Evolutionary conservation across 2,113 vertebrate genomes (phyloP).

Genomic region (Aleadryas rufinucha): DNA sequence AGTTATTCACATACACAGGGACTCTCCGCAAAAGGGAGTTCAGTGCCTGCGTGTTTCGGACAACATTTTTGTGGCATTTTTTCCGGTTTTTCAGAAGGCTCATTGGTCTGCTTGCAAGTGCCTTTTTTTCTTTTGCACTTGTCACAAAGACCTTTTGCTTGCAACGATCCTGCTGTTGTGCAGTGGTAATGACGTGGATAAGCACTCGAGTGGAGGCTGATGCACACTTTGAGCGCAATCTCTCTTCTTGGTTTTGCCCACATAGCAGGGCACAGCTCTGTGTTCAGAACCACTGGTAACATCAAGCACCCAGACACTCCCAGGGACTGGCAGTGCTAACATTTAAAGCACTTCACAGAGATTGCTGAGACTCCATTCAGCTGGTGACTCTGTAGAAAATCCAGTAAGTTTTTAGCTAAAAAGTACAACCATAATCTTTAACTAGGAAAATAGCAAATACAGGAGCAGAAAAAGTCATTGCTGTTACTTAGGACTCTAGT

Average conservation of each 20-base stretch:
- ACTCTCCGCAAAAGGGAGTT: background rate
- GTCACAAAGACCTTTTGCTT: background rate
- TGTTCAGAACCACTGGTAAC: background rate
- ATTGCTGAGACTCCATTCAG: background rate
- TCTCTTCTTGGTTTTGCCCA: background rate
- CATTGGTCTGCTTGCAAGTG: background rate
- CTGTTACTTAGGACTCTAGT: background rate
- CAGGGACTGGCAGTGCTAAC: background rate
- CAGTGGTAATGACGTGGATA: background rate
- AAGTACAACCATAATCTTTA: background rate
- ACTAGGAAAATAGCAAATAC: background rate
- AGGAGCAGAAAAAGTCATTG: background rate
- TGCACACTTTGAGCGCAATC: background rate
- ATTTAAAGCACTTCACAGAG: background rate
- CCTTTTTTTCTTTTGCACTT: background rate
- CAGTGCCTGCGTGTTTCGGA: background rate
- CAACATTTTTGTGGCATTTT: background rate
- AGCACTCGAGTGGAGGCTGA: background rate
- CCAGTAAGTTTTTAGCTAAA: background rate
- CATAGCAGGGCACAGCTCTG: fast-evolving
- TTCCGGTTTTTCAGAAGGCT: background rate
- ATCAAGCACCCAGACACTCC: background rate
- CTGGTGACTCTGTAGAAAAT: background rate
- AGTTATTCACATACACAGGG: background rate
- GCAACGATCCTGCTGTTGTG: background rate